Evolutionary conservation across 2,888 invertebrate genomes (phyloP), one percentile per base, ranked within the genome.

Genomic region (Euclidia mi): DNA sequence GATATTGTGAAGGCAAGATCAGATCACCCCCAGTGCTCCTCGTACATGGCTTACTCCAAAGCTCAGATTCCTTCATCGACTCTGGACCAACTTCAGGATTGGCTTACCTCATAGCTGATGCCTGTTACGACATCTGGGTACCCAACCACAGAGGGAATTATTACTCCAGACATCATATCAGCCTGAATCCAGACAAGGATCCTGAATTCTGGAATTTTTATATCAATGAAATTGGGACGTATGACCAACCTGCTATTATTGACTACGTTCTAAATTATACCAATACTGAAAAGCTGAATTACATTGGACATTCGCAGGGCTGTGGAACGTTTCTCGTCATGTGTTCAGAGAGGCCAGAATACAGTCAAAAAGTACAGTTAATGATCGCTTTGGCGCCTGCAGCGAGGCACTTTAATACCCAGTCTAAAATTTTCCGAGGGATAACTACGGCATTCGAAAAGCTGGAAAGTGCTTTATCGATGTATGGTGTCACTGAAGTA

Each of bases 221-320:
- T 11, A 97, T 97, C 66, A 71, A 88, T 49, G 88, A 62, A 75
- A 91, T 75, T 0, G 73, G 96, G 0, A 81, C 90, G 15, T 96
- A 95, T 71, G 98, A 99, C 82, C 74, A 98, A 0, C 98, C 98
- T 0, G 96, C 97, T 0, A 81, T 84, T 32, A 77, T 90, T 0
- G 90, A 92, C 44, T 86, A 88, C 35, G 81, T 92, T 1, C 55
- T 92, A 3, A 57, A 81, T 0, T 58, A 80, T 2, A 89, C 91
- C 0, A 68, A 71, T 1, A 58, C 65, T 0, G 58, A 73, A 0
- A 88, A 84, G 31, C 44, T 92, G 28, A 90, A 88, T 37, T 91
- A 74, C 28, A 50, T 74, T 1, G 73, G 73, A 0, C 75, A 17
- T 15, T 11, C 79, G 52, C 3, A 73, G 40, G 52, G 90, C 93